A percentile compares a stretch with the other conserved stretches of the same genome.
phyloP scores from a whole-genome alignment of 1,140 invertebrate species.

The Popillia japonica region DNA sequence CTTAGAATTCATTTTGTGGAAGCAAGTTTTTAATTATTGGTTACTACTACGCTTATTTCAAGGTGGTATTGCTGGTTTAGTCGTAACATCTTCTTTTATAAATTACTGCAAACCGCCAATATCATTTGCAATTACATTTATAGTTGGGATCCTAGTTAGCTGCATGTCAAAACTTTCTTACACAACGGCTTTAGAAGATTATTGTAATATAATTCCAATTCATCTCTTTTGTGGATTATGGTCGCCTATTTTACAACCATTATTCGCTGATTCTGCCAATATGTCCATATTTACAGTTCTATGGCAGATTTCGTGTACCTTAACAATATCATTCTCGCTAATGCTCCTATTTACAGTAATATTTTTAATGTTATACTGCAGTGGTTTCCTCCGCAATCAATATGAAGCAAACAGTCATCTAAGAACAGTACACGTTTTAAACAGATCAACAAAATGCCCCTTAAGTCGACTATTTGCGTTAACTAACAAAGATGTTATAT shows the following conservation, averaged over 20 bases:
- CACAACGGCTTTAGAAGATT: constrained; percentile 50
- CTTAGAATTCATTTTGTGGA: constrained; percentile 45
- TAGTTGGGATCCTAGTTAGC: constrained; percentile 45
- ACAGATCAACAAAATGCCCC: background rate
- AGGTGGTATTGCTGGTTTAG: constrained; percentile 49
- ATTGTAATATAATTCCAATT: constrained; percentile 49
- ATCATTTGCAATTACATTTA: constrained; percentile 43
- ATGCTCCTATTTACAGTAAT: constrained; percentile 8
- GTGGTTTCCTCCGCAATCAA: constrained; percentile 39
- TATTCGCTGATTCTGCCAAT: background rate
- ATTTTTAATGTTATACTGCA: constrained; percentile 12
- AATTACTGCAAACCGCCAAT: constrained; percentile 45
- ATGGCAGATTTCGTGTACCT: constrained; percentile 31
- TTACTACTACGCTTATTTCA: constrained; percentile 49
- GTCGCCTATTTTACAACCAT: constrained; percentile 25
- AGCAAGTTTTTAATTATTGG: constrained; percentile 49
- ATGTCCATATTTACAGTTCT: background rate
- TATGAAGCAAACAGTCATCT: constrained; percentile 33
- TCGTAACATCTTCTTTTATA: constrained; percentile 45
- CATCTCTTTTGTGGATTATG: constrained; percentile 48
- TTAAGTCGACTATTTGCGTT: constrained; percentile 3
- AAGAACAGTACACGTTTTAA: background rate
- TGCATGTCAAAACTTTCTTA: constrained; percentile 40
- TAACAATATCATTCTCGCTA: background rate
- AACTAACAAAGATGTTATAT: background rate